Percentiles rank a stretch among this genome's conserved stretches.
phyloP scores from a whole-genome alignment of 2,113 vertebrate species.

The Odocoileus virginianus region DNA sequence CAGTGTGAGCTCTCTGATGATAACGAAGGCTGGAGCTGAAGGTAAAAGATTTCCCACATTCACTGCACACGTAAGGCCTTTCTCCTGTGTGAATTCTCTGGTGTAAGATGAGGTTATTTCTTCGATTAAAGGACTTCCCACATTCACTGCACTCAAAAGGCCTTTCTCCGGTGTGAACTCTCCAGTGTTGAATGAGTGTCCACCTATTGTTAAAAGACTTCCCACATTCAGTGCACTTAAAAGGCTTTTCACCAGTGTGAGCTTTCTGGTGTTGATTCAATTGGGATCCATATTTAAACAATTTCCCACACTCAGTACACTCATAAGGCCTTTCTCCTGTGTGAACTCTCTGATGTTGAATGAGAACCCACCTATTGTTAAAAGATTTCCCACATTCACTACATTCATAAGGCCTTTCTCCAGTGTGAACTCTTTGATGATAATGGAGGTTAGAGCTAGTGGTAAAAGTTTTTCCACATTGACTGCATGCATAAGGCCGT shows the following conservation, averaged over 20 bases:
- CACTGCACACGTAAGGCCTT: not conserved
- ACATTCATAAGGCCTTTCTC: not conserved
- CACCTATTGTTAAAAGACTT: not conserved
- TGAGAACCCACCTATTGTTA: not conserved
- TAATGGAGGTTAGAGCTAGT: not conserved
- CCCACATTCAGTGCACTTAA: not conserved
- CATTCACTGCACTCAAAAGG: not conserved
- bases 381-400: not conserved
- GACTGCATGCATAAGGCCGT: not conserved
- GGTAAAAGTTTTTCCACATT: not conserved
- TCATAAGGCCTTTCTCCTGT: not conserved
- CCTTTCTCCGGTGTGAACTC: constrained; percentile 30
- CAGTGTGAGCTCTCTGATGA: not conserved
- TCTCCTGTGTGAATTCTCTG: not conserved
- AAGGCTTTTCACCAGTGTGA: not conserved
- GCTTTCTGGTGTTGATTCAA: not conserved
- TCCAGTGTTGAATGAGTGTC: not conserved
- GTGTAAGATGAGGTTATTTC: not conserved
- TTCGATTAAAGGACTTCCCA: not conserved
- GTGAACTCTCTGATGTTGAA: not conserved
- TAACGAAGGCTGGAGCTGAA: not conserved
- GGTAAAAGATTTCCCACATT: not conserved
- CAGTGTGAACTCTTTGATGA: not conserved
- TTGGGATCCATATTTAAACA: not conserved
- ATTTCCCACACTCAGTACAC: not conserved